phyloP scores from a whole-genome alignment of 2,797 vertebrate species.

The Oreonectes daqikongensis region DNA sequence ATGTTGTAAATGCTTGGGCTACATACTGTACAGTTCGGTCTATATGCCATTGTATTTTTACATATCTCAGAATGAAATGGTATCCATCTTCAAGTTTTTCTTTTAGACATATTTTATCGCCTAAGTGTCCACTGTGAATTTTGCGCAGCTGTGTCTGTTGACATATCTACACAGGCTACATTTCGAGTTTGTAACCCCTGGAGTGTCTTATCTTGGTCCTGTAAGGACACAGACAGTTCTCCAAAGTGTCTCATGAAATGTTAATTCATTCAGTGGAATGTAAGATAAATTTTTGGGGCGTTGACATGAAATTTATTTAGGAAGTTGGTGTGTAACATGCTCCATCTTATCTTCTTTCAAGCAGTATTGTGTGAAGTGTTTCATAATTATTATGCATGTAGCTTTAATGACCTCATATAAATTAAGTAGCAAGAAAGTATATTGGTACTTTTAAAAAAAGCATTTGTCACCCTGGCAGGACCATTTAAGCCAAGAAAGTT shows the following conservation, averaged over 20 bases:
- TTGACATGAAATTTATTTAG: not conserved
- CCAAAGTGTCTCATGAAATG: not conserved
- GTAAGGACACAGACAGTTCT: conserved; percentile 6
- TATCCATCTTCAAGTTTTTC: not conserved
- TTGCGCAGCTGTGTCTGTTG: conserved; percentile 17
- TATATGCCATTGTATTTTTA: no score
- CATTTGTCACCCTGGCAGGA: not conserved
- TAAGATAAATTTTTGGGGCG: not conserved
- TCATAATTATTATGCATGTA: conserved; percentile 15
- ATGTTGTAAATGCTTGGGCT: no score
- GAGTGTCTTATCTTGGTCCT: not conserved
- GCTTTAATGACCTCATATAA: conserved; percentile 6
- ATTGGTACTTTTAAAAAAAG: not conserved
- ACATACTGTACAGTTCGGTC: no score
- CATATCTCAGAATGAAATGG: conserved; percentile 3
- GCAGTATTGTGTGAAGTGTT: conserved; percentile 5
- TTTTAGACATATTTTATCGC: not conserved
- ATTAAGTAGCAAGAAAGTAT: not conserved
- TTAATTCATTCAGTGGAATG: conserved; percentile 11
- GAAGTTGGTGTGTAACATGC: not conserved
- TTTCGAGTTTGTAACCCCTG: conserved; percentile 10
- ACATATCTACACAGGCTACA: not conserved
- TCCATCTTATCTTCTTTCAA: not conserved
- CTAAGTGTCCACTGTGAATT: conserved; percentile 1
- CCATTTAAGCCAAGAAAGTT: not conserved